Conservation (phyloP, 2,113 vertebrate species). For the Sylvilagus bachmani region DNA sequence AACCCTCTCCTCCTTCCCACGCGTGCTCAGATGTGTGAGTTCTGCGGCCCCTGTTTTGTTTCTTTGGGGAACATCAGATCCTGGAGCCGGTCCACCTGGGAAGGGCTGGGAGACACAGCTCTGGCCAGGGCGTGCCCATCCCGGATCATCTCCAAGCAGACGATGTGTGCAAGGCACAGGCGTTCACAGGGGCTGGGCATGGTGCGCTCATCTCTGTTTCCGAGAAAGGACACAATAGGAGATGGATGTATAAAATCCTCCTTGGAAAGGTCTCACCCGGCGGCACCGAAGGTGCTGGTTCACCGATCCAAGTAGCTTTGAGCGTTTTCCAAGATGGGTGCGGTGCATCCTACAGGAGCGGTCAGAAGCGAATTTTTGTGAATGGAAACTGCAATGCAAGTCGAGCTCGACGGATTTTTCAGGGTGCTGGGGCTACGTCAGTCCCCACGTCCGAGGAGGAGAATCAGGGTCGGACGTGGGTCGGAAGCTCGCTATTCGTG, state of each 20-base stretch:
- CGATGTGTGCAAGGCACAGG: not conserved
- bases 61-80: conserved; percentile 6
- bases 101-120: not conserved
- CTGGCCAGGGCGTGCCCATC: not conserved
- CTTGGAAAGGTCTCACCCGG: not conserved
- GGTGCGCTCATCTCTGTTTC: conserved; percentile 7
- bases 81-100: conserved; percentile 21
- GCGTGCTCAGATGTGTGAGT: not conserved
- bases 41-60: not conserved
- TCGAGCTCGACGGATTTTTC: conserved; percentile 33
- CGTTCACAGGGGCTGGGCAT: not conserved
- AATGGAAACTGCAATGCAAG: conserved; percentile 47
- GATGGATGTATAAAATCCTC: not conserved
- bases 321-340: conserved; percentile 37
- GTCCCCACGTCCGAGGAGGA: not conserved
- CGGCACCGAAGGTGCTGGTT: conserved; percentile 3
- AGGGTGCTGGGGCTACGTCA: no score
- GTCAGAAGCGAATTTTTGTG: conserved; percentile 36
- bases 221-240: not conserved
- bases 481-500: not conserved
- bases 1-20: not conserved
- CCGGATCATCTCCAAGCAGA: conserved; percentile 18
- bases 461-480: conserved; percentile 16
- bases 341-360: not conserved
- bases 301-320: conserved; percentile 47